Evolutionary conservation across 2,888 invertebrate species (phyloP).

Genomic region (Hoplodrina blanda): DNA sequence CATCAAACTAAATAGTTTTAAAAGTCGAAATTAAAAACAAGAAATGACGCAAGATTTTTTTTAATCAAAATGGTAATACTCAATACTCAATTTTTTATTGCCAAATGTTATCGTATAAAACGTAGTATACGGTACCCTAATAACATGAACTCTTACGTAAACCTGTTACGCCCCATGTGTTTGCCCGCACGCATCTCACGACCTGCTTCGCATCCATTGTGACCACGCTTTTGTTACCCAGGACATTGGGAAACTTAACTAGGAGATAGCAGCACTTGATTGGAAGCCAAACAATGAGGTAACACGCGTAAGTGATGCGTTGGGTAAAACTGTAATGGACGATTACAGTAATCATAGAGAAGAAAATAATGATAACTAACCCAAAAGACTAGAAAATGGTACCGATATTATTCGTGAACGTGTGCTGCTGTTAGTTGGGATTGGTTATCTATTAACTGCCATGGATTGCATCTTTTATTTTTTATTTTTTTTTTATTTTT

Average conservation of each 20-base stretch:
- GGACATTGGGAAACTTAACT: conserved; percentile 35
- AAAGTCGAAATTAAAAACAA: no score
- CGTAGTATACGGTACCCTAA: conserved; percentile 12
- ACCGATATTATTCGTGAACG: no score
- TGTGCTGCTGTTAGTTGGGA: no score
- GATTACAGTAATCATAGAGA: not conserved
- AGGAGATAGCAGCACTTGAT: conserved; percentile 9
- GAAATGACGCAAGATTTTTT: no score
- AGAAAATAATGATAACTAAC: not conserved
- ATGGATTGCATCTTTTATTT: no score
- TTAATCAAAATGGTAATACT: not conserved
- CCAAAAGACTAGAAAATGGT: not conserved
- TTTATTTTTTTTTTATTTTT: no score
- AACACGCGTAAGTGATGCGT: not conserved
- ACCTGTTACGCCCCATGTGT: conserved; percentile 14
- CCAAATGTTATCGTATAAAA: no score
- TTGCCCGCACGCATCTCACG: conserved; percentile 47
- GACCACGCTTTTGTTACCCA: conserved; percentile 41
- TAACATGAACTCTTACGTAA: conserved; percentile 14
- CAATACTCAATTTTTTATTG: no score
- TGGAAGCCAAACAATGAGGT: conserved; percentile 2
- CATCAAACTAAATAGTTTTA: no score
- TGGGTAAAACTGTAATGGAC: not conserved
- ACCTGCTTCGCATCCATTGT: conserved; percentile 62
- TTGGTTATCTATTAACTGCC: no score